phyloP scores from a whole-genome alignment of 64 coral and sea anemone species.

The Montipora capricornis region DNA sequence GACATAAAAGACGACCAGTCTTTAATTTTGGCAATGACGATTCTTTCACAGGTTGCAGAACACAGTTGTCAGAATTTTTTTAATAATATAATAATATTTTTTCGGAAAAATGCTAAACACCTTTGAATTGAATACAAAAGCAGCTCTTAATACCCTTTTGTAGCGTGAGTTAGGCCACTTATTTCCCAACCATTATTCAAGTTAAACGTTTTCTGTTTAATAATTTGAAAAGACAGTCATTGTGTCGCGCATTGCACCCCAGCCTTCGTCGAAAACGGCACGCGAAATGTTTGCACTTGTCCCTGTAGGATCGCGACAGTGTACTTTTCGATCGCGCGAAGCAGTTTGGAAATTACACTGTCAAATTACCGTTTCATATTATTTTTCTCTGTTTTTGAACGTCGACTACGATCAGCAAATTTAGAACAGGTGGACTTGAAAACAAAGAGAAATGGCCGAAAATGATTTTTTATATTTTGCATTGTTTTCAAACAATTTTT shows the following conservation, averaged over 20 bases:
- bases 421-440: neutral
- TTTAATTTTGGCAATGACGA: neutral
- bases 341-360: neutral
- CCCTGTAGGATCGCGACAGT: neutral
- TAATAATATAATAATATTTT: too few species aligned
- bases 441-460: neutral
- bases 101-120: neutral
- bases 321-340: neutral
- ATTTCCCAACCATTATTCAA: neutral
- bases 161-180: neutral
- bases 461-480: neutral
- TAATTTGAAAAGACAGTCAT: conserved; percentile 28
- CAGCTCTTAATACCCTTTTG: conserved; percentile 3
- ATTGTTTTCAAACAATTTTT: neutral
- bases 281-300: neutral
- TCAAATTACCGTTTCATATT: neutral
- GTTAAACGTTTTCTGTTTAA: neutral
- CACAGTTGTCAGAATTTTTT: too few species aligned
- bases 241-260: conserved; percentile 30
- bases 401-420: neutral
- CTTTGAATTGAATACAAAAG: neutral
- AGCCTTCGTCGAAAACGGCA: neutral
- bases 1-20: neutral
- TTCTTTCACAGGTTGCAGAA: neutral
- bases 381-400: neutral